Evolutionary conservation across 2,797 vertebrate species (phyloP).

Genomic region (Phrynocephalus vlangalii): DNA sequence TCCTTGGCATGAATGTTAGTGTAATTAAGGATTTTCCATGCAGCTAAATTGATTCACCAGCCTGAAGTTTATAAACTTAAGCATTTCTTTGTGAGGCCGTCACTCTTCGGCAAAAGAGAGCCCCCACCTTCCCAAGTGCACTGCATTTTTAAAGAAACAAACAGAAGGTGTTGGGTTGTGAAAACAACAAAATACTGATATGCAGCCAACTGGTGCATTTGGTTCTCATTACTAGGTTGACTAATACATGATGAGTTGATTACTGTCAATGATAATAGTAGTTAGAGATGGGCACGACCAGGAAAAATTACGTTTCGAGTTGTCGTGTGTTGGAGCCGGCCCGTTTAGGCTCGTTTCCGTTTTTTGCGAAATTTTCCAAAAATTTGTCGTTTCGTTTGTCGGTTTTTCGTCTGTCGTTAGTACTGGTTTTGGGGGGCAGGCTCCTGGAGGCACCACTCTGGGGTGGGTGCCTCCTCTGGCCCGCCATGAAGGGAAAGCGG

Average conservation of each 20-base stretch:
- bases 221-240: constrained; percentile 58
- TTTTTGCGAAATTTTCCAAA: too few species aligned
- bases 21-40: constrained; percentile 69
- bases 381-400: too few species aligned
- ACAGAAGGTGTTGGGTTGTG: constrained; percentile 51
- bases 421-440: too few species aligned
- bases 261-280: constrained; percentile 43
- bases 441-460: too few species aligned
- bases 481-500: too few species aligned
- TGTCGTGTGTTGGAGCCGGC: too few species aligned
- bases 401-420: too few species aligned
- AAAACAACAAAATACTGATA: constrained; percentile 49
- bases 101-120: constrained; percentile 57
- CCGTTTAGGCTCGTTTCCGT: too few species aligned
- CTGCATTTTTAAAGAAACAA: constrained; percentile 56
- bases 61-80: constrained; percentile 70
- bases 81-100: constrained; percentile 58
- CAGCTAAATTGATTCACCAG: constrained; percentile 70
- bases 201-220: constrained; percentile 55
- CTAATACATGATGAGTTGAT: constrained; percentile 27
- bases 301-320: too few species aligned
- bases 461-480: too few species aligned
- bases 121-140: constrained; percentile 31
- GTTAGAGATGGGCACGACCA: not conserved
- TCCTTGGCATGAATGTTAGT: constrained; percentile 66